These are phyloP conservation scores for Corynorhinus townsendii DNA, from an alignment of 2,113 vertebrate genomes.

Conservation along the genomic window DNA sequence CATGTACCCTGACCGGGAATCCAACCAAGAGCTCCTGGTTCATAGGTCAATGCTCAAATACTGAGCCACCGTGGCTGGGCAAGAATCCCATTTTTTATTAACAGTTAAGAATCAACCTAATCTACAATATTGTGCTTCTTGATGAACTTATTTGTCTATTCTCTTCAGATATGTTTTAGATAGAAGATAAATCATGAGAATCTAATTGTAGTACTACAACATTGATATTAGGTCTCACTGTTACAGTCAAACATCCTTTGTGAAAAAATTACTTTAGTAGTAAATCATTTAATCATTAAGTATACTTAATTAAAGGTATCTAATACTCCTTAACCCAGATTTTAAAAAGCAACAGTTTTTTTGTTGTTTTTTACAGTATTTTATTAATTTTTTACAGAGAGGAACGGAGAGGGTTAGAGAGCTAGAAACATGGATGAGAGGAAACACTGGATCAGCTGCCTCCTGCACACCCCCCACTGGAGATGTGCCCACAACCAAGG, in stretches of 20 bases:
- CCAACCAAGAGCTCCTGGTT: too few species aligned
- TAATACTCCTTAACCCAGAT: neutral
- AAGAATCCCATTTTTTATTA: slow-evolving; percentile 49
- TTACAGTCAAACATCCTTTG: neutral
- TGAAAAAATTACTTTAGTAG: slow-evolving; percentile 31
- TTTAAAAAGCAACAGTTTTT: slow-evolving; percentile 5
- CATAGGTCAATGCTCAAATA: too few species aligned
- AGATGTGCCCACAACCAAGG: too few species aligned
- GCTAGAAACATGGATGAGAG: too few species aligned
- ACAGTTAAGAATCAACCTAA: slow-evolving; percentile 21
- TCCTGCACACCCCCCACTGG: too few species aligned
- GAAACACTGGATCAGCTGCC: too few species aligned
- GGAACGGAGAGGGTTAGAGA: too few species aligned
- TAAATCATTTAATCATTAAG: slow-evolving; percentile 21
- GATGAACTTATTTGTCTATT: slow-evolving; percentile 22
- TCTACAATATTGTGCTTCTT: slow-evolving; percentile 1
- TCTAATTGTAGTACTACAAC: neutral
- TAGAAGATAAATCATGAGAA: slow-evolving; percentile 16
- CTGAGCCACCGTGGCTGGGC: neutral
- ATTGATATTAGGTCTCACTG: neutral
- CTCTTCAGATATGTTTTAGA: slow-evolving; percentile 31
- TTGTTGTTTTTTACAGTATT: neutral
- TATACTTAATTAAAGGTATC: neutral
- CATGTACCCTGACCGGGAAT: too few species aligned
- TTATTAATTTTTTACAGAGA: too few species aligned